Evolutionary conservation across 2,888 invertebrate species (phyloP).

Genomic region (Pristionchus arcanus): DNA sequence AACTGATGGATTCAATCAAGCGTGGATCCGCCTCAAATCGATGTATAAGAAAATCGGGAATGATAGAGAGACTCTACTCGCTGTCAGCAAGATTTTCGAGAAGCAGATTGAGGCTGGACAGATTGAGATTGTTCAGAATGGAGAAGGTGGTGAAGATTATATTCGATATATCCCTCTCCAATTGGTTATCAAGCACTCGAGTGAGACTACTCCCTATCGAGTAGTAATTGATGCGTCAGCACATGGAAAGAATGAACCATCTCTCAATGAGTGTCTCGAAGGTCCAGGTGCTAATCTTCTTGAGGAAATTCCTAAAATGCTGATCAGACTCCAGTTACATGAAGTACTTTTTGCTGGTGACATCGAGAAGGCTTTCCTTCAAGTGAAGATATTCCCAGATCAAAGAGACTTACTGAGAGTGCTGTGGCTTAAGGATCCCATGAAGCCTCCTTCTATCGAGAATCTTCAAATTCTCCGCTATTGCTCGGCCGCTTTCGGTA

Average conservation of each 20-base stretch:
- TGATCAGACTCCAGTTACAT: neutral
- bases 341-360: neutral
- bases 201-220: slow-evolving; percentile 56
- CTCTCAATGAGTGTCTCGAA: slow-evolving; percentile 62
- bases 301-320: no score
- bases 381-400: neutral
- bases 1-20: slow-evolving; percentile 10
- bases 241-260: slow-evolving; percentile 41
- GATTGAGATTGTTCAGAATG: neutral
- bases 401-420: slow-evolving; percentile 28
- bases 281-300: slow-evolving; percentile 60
- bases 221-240: slow-evolving; percentile 62
- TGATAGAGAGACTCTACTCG: neutral
- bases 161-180: slow-evolving; percentile 1
- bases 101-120: slow-evolving; percentile 4
- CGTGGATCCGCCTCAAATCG: neutral
- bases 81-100: neutral
- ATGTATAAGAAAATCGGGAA: neutral
- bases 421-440: slow-evolving; percentile 12
- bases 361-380: slow-evolving; percentile 29
- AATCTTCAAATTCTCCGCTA: neutral
- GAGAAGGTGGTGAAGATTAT: neutral
- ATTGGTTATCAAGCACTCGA: neutral
- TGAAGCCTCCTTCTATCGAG: neutral
- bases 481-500: neutral